These are phyloP conservation scores for Rhombomys opimus DNA, from an alignment of 2,113 vertebrate species.

Conservation along the genomic window DNA sequence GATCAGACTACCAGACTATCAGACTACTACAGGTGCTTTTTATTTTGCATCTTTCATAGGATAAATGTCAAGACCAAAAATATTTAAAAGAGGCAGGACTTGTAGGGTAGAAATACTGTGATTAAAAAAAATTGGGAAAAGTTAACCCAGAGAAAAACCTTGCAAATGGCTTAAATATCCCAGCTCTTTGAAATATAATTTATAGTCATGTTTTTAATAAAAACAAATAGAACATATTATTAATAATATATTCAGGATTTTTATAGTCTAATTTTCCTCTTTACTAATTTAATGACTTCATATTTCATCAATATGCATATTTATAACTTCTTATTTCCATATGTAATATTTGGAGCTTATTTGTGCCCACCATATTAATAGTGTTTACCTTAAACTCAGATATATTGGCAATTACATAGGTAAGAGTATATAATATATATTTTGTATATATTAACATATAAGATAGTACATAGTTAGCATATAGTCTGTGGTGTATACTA, in stretches of 20 bases:
- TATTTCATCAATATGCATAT: not conserved
- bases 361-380: not conserved
- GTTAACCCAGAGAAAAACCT: not conserved
- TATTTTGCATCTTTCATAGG: not conserved
- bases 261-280: constrained; percentile 39
- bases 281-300: constrained; percentile 31
- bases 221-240: not conserved
- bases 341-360: constrained; percentile 36
- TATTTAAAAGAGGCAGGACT: not conserved
- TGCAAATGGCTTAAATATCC: not conserved
- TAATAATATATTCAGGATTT: not conserved
- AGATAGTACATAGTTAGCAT: constrained; percentile 37
- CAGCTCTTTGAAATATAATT: constrained; percentile 6
- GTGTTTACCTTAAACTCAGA: not conserved
- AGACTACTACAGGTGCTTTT: no score
- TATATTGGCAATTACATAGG: constrained; percentile 74
- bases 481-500: constrained; percentile 1
- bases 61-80: not conserved
- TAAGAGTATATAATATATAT: constrained; percentile 75
- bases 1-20: not conserved
- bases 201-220: not conserved
- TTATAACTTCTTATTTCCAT: not conserved
- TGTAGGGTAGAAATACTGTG: not conserved
- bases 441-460: constrained; percentile 52
- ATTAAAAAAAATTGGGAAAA: not conserved